Evolutionary conservation across 2,113 vertebrate genomes (phyloP).

Genomic region (Passer domesticus): DNA sequence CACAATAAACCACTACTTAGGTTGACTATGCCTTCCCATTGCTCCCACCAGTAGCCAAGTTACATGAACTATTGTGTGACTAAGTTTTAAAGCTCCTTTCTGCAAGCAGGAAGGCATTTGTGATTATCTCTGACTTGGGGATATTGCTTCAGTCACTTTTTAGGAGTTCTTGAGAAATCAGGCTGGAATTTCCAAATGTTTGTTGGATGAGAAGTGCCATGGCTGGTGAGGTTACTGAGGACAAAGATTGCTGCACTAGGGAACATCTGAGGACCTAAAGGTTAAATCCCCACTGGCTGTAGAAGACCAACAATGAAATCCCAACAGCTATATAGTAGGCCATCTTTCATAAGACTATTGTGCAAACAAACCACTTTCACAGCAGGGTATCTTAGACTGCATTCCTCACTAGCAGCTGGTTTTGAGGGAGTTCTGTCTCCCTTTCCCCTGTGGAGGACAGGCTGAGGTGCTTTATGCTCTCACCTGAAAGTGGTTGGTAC

Average conservation of each 20-base stretch:
- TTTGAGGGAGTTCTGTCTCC: background rate
- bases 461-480: background rate
- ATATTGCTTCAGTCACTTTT: conserved; percentile 30
- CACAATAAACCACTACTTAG: fast-evolving
- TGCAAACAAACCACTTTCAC: conserved; percentile 23
- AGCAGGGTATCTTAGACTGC: background rate
- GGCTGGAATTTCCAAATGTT: conserved; percentile 1
- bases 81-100: background rate
- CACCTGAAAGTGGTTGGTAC: background rate
- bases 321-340: background rate
- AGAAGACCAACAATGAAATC: background rate
- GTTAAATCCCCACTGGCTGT: background rate
- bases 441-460: background rate
- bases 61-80: background rate
- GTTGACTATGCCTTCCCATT: background rate
- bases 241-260: background rate
- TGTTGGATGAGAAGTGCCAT: background rate
- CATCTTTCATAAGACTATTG: conserved; percentile 31
- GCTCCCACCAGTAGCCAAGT: background rate
- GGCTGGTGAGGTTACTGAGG: background rate
- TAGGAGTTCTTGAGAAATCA: conserved; percentile 32
- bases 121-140: background rate
- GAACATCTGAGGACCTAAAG: background rate
- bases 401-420: background rate
- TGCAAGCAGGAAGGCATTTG: background rate